Conservation (phyloP, 2,888 invertebrate genomes). For the Alsophila aescularia region DNA sequence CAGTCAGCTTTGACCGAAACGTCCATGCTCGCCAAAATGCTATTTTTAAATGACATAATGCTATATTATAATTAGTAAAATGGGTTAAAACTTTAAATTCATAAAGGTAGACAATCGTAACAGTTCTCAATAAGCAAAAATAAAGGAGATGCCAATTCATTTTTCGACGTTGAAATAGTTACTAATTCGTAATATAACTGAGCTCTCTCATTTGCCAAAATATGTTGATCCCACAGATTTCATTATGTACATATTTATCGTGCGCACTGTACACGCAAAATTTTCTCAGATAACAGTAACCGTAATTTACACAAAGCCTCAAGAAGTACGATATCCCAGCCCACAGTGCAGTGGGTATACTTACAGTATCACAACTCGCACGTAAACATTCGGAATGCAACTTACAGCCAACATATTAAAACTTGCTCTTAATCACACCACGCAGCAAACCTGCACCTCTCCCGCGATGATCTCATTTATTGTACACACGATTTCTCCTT, state of each 20-base stretch:
- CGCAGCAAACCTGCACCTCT: no score
- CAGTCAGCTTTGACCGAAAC: no score
- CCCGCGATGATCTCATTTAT: no score
- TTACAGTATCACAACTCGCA: neutral
- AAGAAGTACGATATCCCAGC: neutral
- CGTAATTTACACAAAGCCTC: slow-evolving; percentile 12
- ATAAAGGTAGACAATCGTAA: neutral
- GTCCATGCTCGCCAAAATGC: no score
- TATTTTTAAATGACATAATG: no score
- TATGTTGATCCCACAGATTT: neutral
- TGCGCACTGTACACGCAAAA: slow-evolving; percentile 8
- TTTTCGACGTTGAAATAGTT: neutral
- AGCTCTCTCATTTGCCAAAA: slow-evolving; percentile 6
- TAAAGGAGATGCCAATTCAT: neutral
- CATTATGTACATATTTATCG: slow-evolving; percentile 10
- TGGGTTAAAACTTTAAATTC: no score
- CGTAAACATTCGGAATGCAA: neutral
- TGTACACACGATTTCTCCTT: no score
- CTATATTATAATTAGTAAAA: no score
- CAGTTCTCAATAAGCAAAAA: neutral
- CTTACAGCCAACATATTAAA: no score
- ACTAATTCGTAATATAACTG: neutral
- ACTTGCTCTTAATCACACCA: no score
- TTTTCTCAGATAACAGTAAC: slow-evolving; percentile 11
- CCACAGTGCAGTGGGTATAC: neutral